Conservation (phyloP, 2,113 vertebrate species). For the Alaudala cheleensis region DNA sequence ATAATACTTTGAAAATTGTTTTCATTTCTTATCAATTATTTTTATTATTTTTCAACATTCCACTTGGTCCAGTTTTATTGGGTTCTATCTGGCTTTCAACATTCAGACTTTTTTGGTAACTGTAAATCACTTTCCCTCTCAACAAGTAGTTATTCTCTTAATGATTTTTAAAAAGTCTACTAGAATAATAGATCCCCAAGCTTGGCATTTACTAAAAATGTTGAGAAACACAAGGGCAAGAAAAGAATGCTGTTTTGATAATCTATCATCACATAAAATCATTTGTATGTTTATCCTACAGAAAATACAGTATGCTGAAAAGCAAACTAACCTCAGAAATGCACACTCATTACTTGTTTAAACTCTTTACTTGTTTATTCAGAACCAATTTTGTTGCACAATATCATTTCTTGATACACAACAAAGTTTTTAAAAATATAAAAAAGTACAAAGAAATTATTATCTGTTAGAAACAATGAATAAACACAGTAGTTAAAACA, state of each 20-base stretch:
- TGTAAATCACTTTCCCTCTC: not conserved
- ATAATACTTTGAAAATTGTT: conserved; percentile 27
- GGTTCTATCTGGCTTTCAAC: not conserved
- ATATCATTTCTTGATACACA: not conserved
- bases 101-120: not conserved
- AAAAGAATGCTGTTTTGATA: conserved; percentile 2
- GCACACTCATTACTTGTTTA: not conserved
- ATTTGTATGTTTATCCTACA: not conserved
- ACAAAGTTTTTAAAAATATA: not conserved
- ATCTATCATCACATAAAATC: not conserved
- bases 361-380: not conserved
- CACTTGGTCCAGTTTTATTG: not conserved
- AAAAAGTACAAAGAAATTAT: not conserved
- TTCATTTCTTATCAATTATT: conserved; percentile 35
- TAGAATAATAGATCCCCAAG: not conserved
- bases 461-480: not conserved
- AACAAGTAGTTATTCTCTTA: not conserved
- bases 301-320: not conserved
- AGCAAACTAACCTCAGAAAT: not conserved
- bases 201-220: not conserved
- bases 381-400: not conserved
- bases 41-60: not conserved
- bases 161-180: not conserved
- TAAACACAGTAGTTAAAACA: not conserved
- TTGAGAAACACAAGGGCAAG: not conserved